Conservation (phyloP, 2,888 invertebrate species). For the Protonemura montana region DNA sequence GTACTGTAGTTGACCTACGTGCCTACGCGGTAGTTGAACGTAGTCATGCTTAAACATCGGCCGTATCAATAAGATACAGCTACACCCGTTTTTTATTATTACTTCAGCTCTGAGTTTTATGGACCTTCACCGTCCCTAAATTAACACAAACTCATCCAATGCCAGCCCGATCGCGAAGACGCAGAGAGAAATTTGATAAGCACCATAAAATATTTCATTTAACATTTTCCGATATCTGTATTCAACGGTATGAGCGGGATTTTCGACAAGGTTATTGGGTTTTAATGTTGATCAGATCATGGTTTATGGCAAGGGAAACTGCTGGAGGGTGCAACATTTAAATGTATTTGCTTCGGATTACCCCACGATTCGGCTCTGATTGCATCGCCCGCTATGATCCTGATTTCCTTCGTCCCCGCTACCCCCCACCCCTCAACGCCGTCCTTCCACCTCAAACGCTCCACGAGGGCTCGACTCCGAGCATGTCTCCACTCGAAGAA, state of each 20-base stretch:
- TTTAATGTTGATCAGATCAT: not conserved
- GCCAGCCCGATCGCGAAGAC: no score
- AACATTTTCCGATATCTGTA: not conserved
- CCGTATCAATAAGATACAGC: no score
- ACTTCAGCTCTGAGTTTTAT: no score
- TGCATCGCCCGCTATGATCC: not conserved
- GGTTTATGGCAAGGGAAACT: constrained; percentile 7
- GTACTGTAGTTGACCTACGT: no score
- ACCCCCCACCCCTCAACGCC: not conserved
- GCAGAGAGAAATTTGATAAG: not conserved
- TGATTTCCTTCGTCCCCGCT: constrained; percentile 16
- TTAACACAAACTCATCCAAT: no score
- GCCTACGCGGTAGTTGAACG: no score
- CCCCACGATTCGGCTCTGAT: not conserved
- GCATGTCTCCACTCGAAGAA: not conserved
- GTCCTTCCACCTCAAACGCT: not conserved
- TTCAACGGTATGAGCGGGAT: not conserved
- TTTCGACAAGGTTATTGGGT: constrained; percentile 7
- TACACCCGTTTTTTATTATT: no score
- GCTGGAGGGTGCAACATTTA: constrained; percentile 13
- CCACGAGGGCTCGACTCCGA: not conserved
- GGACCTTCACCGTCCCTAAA: no score
- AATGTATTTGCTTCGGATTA: constrained; percentile 21
- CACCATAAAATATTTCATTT: not conserved
- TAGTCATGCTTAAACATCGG: no score